These are phyloP conservation scores for Aricia artaxerxes DNA, from an alignment of 2,888 invertebrate genomes.

Conservation along the genomic window DNA sequence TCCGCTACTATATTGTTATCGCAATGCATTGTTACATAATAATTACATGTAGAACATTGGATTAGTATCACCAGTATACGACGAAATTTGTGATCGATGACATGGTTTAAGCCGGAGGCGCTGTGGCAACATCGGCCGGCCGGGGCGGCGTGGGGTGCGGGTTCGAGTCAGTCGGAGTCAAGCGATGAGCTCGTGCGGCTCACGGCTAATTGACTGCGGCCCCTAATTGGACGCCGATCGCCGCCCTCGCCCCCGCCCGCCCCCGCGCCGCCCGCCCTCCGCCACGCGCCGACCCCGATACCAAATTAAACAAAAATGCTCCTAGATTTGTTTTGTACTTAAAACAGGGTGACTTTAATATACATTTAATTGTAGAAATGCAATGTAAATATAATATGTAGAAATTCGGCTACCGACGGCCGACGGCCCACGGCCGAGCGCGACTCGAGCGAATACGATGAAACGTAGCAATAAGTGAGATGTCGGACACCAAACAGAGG, in stretches of 20 bases:
- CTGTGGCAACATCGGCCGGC: background rate
- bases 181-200: conserved; percentile 40
- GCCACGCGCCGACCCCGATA: conserved; percentile 34
- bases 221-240: conserved; percentile 45
- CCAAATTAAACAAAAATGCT: conserved; percentile 35
- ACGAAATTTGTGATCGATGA: background rate
- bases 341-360: conserved; percentile 41
- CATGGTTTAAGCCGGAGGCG: background rate
- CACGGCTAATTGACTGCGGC: conserved; percentile 44
- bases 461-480: conserved; percentile 67
- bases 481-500: conserved; percentile 51
- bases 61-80: background rate
- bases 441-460: conserved; percentile 42
- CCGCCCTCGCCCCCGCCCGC: conserved; percentile 35
- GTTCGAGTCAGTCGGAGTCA: conserved; percentile 36
- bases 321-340: conserved; percentile 46
- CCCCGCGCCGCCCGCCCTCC: conserved; percentile 35
- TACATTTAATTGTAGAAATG: conserved; percentile 32
- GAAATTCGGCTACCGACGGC: conserved; percentile 46
- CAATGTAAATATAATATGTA: conserved; percentile 54
- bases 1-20: background rate
- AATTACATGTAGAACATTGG: background rate
- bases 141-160: conserved; percentile 32
- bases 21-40: background rate
- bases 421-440: conserved; percentile 40